These are phyloP conservation scores for Apoda limacodes DNA, from an alignment of 2,888 invertebrate genomes.

Conservation along the genomic window DNA sequence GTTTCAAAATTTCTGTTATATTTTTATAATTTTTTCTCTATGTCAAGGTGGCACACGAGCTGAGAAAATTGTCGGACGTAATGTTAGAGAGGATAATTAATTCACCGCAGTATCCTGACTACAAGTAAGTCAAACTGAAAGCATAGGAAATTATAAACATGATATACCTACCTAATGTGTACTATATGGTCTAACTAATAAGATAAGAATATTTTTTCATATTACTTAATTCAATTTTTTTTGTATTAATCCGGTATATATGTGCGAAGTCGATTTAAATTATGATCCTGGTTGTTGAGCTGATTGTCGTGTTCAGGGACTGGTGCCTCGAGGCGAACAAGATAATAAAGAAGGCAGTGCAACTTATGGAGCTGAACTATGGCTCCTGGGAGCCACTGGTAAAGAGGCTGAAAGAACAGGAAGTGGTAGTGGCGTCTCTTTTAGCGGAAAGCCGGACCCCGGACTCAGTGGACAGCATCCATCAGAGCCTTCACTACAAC, in stretches of 20 bases:
- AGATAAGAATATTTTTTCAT: too few relatives aligned
- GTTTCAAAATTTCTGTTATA: too few relatives aligned
- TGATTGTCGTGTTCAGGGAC: slow-evolving; percentile 52
- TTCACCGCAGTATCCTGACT: slow-evolving; percentile 38
- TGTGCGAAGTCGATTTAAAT: too few relatives aligned
- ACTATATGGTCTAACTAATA: too few relatives aligned
- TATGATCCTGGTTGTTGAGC: too few relatives aligned
- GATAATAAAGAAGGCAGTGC: slow-evolving; percentile 57
- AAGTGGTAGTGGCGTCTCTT: slow-evolving; percentile 38
- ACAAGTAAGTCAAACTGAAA: slow-evolving; percentile 43
- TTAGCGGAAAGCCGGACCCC: slow-evolving; percentile 33
- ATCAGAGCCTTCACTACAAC: slow-evolving; percentile 45
- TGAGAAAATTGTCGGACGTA: slow-evolving; percentile 73
- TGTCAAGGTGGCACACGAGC: slow-evolving; percentile 67
- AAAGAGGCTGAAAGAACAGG: slow-evolving; percentile 46
- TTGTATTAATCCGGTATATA: too few relatives aligned
- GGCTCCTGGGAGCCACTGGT: slow-evolving; percentile 63
- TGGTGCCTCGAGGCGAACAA: slow-evolving; percentile 59
- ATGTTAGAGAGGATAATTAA: slow-evolving; percentile 60
- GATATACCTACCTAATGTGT: not conserved
- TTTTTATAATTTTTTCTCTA: too few relatives aligned
- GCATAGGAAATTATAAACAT: not conserved
- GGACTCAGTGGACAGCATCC: slow-evolving; percentile 31
- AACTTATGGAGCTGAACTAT: slow-evolving; percentile 62
- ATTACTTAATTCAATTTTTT: too few relatives aligned